Conservation (phyloP, 2,888 invertebrate species). For the Octonoba sinensis region DNA sequence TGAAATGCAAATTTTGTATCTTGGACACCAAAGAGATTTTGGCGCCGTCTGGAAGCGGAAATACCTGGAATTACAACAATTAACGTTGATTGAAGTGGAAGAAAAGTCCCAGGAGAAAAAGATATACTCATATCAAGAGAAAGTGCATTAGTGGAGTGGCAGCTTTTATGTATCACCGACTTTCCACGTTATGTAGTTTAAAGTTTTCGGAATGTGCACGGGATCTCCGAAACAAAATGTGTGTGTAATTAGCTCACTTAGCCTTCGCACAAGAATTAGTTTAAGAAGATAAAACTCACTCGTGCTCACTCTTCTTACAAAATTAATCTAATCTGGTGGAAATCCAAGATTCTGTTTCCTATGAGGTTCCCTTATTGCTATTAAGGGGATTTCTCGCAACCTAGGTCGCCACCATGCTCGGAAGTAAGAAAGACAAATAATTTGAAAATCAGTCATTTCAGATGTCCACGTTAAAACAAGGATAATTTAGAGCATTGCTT, state of each 20-base stretch:
- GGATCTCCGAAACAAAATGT: constrained; percentile 15
- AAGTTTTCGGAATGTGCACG: constrained; percentile 27
- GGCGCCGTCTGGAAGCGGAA: constrained; percentile 28
- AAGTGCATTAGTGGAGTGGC: background rate
- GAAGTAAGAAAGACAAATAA: no score
- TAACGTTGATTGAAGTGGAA: constrained; percentile 33
- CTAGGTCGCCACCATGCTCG: no score
- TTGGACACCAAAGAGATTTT: constrained; percentile 5
- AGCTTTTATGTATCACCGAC: constrained; percentile 31
- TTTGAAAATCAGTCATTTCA: no score
- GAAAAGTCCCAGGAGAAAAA: constrained; percentile 35
- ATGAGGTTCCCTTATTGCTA: no score
- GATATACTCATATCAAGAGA: background rate
- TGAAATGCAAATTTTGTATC: constrained; percentile 52
- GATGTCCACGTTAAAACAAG: no score
- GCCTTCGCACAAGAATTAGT: constrained; percentile 13
- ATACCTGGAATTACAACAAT: constrained; percentile 42
- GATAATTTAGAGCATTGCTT: no score
- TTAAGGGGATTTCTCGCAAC: no score
- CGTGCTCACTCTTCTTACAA: no score
- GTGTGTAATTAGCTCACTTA: constrained; percentile 34
- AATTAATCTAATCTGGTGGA: no score
- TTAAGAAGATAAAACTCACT: background rate
- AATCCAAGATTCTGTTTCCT: no score
- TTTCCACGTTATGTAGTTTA: constrained; percentile 30